Evolutionary conservation across 1,140 invertebrate genomes (phyloP), one percentile per base, ranked within the genome.

Genomic region (Octopus bimaculoides): DNA sequence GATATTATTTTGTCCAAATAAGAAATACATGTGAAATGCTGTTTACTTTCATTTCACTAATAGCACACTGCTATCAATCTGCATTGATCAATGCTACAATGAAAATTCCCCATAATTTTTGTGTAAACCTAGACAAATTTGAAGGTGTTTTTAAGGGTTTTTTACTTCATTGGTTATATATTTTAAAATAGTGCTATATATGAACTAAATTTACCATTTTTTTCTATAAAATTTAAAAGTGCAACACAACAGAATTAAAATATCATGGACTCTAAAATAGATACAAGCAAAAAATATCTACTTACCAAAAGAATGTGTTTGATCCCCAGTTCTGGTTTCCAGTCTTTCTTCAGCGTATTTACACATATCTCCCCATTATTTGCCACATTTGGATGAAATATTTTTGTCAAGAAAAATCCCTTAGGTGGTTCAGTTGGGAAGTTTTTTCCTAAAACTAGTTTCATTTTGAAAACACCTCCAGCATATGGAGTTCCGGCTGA

Each of bases 381-480:
- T 12, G 97, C 94, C 84, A 98, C 97, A 92, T 99, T 98, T 54
- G 97, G 97, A 91, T 98, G 97, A 92, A 99, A 99, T 86, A 99
- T 97, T 92, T 96, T 97, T 77, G 97, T 99, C 54, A 97, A 91
- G 89, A 99, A 98, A 91, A 94, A 97, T 69, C 96, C 97, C 91
- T 97, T 98, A 26, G 97, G 97, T 83, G 97, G 96, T 86, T 94
- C 93, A 85, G 94, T 92, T 41, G 97, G 97, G 91, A 97, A 98
- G 89, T 97, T 96, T 91, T 97, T 97, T 4, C 95, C 95, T 12
- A 99, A 92, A 79, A 94, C 94, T 81, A 98, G 90, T 91, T 97
- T 97, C 78, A 99, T 94, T 89, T 94, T 93, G 89, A 91, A 98
- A 55, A 82, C 79, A 79, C 90, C 90, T 53, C 88, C 89, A 74